Evolutionary conservation across 2,888 invertebrate species (phyloP), one percentile per base, ranked within the genome.

Genomic region (Eupsilia transversa): DNA sequence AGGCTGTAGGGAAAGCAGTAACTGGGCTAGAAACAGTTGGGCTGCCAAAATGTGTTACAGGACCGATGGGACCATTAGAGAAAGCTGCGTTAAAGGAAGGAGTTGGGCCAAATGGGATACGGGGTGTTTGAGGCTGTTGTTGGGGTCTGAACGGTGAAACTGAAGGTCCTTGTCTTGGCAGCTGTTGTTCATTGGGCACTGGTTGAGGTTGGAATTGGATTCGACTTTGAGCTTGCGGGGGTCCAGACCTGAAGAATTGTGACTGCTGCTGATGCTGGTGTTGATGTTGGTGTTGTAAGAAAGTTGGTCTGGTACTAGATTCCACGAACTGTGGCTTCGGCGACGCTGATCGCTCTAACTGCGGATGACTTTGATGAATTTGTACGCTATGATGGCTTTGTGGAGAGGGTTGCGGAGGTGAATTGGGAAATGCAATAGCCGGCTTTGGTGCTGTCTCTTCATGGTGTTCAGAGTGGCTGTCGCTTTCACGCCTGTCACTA

Each of bases 401-500:
- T 27, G 68, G 75, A n/a, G 72, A 91, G 72, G 84, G 84, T 60
- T 88, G 88, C 23, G 94, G 91, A 65, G 91, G 92, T 83, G 95
- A 91, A 78, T 95, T 96, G 1, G 96, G 96, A 75, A 93, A 92
- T 68, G 97, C 97, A 54, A 97, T 96, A 6, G 97, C 97, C 43
- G 97, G 97, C 78, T 97, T 97, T 27, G 97, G 97, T 43, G 97
- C 97, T 71, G 97, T 97, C 92, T 97, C 97, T 88, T 97, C 97
- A 80, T 93, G 95, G 49, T 93, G 93, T 90, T 96, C 96, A 2
- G 88, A 90, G n/a, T 91, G 89, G 23, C 87, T 83, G 67, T 87
- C 89, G 63, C 93, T 91, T 86, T 94, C 95, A 46, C 93, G 91
- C 75, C 95, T 93, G 66, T 94, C 93, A 84, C 93, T 90, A 76